A percentile compares a stretch with the other conserved stretches of the same genome.
Conservation (phyloP, 2,797 vertebrate genomes). For the Coccyzus lansbergi region DNA sequence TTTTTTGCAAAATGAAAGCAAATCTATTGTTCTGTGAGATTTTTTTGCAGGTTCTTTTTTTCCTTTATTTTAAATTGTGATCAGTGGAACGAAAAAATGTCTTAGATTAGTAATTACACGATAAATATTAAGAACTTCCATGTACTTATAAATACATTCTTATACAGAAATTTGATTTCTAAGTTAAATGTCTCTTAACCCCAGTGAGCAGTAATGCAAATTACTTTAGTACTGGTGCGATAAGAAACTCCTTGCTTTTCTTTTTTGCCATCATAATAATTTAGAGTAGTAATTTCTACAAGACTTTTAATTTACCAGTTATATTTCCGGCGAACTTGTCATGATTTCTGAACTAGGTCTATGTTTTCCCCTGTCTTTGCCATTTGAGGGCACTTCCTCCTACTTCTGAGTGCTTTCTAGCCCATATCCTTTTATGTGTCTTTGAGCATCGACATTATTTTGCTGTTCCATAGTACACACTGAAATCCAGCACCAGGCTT, state of each 20-base stretch:
- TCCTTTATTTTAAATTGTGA: neutral
- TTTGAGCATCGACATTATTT: neutral
- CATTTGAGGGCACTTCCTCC: neutral
- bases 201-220: neutral
- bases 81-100: neutral
- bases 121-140: neutral
- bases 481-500: neutral
- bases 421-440: neutral
- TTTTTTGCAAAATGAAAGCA: neutral
- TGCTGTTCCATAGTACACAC: neutral
- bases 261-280: neutral
- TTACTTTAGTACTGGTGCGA: neutral
- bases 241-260: neutral
- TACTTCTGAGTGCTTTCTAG: neutral
- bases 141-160: neutral
- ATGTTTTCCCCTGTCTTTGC: neutral
- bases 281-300: neutral
- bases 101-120: neutral
- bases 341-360: neutral
- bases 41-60: neutral
- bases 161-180: neutral
- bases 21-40: neutral
- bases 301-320: neutral
- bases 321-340: neutral
- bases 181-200: neutral